Conservation (phyloP, 1,140 invertebrate genomes). For the Pseudachorutes palmiensis region DNA sequence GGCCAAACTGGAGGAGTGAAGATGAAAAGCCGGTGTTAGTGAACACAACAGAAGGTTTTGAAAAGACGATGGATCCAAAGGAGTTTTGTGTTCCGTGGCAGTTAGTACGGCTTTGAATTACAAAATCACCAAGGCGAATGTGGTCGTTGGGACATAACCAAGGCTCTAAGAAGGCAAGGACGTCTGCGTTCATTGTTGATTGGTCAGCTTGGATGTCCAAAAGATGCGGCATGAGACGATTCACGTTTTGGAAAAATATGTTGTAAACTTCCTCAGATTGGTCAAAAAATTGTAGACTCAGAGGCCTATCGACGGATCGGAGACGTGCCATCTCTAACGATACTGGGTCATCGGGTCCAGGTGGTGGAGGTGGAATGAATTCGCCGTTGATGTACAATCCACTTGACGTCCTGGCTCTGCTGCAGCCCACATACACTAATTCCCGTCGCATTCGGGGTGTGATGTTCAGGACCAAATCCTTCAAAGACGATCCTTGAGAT, state of each 20-base stretch:
- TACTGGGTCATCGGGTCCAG: neutral
- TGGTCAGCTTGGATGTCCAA: neutral
- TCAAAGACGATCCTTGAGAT: slow-evolving; percentile 18
- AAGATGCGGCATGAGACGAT: neutral
- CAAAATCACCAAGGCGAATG: neutral
- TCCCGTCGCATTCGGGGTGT: neutral
- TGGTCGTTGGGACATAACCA: neutral
- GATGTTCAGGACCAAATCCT: neutral
- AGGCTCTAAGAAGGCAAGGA: slow-evolving; percentile 9
- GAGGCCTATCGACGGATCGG: neutral
- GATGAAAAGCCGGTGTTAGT: too few species aligned
- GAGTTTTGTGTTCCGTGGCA: neutral
- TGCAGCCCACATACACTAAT: slow-evolving; percentile 16
- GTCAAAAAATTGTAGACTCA: neutral
- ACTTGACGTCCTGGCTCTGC: slow-evolving; percentile 1
- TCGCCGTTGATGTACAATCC: slow-evolving; percentile 20
- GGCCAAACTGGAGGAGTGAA: too few species aligned
- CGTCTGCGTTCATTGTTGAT: neutral
- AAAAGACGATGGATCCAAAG: too few species aligned
- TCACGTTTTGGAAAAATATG: slow-evolving; percentile 21
- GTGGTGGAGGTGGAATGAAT: slow-evolving; percentile 7
- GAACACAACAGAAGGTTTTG: too few species aligned
- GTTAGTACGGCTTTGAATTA: neutral
- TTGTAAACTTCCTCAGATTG: neutral
- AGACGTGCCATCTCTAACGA: neutral